Evolutionary conservation across 2,113 vertebrate species (phyloP).

Genomic region (Nannospalax galili): DNA sequence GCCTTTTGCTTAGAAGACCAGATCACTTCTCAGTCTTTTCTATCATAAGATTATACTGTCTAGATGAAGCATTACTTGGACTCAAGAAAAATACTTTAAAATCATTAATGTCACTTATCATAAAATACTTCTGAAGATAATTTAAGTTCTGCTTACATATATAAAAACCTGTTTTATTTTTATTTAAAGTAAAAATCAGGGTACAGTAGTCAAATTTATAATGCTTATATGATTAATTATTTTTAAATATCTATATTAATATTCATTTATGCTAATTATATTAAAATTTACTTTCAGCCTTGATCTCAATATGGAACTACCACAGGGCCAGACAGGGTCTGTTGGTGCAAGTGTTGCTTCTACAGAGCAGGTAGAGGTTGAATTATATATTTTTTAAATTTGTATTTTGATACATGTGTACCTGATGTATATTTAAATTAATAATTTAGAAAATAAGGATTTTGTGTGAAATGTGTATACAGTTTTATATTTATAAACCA

Average conservation of each 20-base stretch:
- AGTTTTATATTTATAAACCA: not conserved
- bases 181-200: constrained; percentile 29
- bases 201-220: not conserved
- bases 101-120: not conserved
- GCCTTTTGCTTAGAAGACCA: constrained; percentile 4
- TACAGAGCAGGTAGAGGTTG: constrained; percentile 90
- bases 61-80: not conserved
- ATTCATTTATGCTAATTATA: constrained; percentile 29
- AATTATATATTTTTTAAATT: too few relatives aligned
- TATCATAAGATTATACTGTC: constrained; percentile 5
- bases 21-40: constrained; percentile 37
- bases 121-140: not conserved
- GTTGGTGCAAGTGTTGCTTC: constrained; percentile 93
- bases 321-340: constrained; percentile 93
- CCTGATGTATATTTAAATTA: not conserved
- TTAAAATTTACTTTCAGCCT: constrained; percentile 84
- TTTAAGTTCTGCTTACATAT: constrained; percentile 41
- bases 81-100: constrained; percentile 20
- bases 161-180: constrained; percentile 8
- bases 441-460: not conserved
- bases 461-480: not conserved
- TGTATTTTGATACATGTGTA: accelerated
- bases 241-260: constrained; percentile 42
- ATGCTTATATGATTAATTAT: not conserved
- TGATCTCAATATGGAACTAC: constrained; percentile 96